phyloP scores from a whole-genome alignment of 2,888 invertebrate species.

The Nemurella pictetii region DNA sequence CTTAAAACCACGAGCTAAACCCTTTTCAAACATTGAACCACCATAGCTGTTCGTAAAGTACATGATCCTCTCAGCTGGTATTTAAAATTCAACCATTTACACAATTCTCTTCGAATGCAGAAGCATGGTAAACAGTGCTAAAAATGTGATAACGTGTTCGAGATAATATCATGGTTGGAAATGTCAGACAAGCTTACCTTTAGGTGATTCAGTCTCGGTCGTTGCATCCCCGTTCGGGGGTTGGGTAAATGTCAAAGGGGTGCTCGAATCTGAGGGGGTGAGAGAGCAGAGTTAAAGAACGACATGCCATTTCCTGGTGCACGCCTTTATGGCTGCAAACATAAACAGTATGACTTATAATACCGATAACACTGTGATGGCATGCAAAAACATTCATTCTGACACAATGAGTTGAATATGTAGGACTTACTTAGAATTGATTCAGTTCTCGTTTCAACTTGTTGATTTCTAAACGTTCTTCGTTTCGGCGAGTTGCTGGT shows the following conservation, averaged over 20 bases:
- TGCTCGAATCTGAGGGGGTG: background rate
- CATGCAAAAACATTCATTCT: too few species aligned
- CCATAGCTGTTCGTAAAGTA: too few species aligned
- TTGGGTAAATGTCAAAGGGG: constrained; percentile 9
- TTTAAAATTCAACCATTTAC: background rate
- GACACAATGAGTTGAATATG: too few species aligned
- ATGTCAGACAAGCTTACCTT: constrained; percentile 8
- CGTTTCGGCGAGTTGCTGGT: background rate
- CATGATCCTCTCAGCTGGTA: too few species aligned
- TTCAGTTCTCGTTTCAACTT: background rate
- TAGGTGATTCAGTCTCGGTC: background rate
- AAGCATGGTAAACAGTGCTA: background rate
- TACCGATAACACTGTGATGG: too few species aligned
- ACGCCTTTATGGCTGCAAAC: too few species aligned
- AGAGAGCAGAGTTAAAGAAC: too few species aligned
- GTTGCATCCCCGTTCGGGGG: background rate
- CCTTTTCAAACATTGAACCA: too few species aligned
- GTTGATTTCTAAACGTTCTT: background rate
- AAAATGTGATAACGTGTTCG: background rate
- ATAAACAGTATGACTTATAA: too few species aligned
- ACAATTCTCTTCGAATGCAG: background rate
- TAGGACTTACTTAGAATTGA: constrained; percentile 6
- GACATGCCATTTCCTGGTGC: too few species aligned
- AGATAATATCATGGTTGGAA: background rate
- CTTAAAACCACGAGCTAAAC: too few species aligned